Evolutionary conservation across 2,888 invertebrate genomes (phyloP), one percentile per base, ranked within the genome.

Genomic region (Oligia latruncula): DNA sequence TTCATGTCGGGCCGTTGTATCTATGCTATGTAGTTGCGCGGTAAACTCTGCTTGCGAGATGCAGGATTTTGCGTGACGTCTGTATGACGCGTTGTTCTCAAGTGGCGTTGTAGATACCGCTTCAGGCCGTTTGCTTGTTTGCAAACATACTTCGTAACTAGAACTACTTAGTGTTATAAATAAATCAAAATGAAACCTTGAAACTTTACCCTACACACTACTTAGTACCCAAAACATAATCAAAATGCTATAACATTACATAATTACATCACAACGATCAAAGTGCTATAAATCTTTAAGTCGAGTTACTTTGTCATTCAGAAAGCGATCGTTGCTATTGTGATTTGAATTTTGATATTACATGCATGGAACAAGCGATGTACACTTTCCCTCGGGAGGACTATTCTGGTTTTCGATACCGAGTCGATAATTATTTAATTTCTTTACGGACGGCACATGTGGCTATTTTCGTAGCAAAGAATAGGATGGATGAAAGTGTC

Each of bases 291-390:
- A 92, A 92, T 92, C 91, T 89, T 90, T 70, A 52, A 86, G 77
- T 74, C 72, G 62, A 62, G 65, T 65, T 71, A 68, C 35, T 68
- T 84, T 88, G 88, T 80, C 73, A 81, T 82, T 75, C 81, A 74
- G 81, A 80, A 75, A 79, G 84, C 81, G 80, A 83, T 68, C 29
- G 49, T 1, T 40, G 60, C 46, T 67, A 72, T 87, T 93, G 95
- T 92, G 94, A 84, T 84, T 83, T 90, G 95, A 95, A 95, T 96
- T 94, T 94, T 93, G 92, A 95, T 95, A 92, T 88, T 91, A 88
- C 73, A 84, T 86, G 87, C 82, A 86, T 81, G 65, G 85, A 81
- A 86, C 84, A 76, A 71, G 76, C 74, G 78, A 82, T 71, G 68
- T 77, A 86, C 77, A 92, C 95, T 95, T 95, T 95, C 95, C 92